Evolutionary conservation across 2,797 vertebrate species (phyloP), one percentile per base, ranked within the genome.

Genomic region (Netta rufina): DNA sequence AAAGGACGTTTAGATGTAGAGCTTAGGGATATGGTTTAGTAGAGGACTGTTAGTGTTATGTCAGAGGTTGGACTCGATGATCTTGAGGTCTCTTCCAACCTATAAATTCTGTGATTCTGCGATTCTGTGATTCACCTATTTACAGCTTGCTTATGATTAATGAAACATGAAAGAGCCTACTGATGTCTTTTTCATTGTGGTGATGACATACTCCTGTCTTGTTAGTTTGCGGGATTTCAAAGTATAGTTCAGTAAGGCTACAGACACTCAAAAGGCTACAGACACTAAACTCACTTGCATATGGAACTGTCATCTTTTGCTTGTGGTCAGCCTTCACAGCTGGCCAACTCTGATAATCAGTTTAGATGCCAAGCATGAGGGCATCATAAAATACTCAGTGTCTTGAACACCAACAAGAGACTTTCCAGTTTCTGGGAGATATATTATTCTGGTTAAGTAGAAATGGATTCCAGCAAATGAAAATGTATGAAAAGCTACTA

Each of bases 401-500:
- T 65, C 24, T 28, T 36, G 47, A 89, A 43, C 12, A 51, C 0
- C 49, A 80, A 5, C 24, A 82, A 57, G 39, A 88, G 4, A 74
- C 8, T 8, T 72, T 58, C 33, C 32, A 67, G 1, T 61, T 79
- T 80, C 41, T 45, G 30, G 17, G 36, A 41, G 11, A 53, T 16
- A 11, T 65, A 33, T 36, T 75, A 30, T 69, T 72, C 20, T 1
- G 2, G 43, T 78, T 69, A 51, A 45, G 13, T 90, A 28, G 39
- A 86, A 90, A 75, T 36, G 1, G 20, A 58, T 82, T 89, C 38
- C 47, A 76, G 38, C 5, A 57, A 43, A 43, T 43, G 41, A 43
- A 43, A 43, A 21, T 0, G 3, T 13, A 33, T 0, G 0, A 77
- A 72, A 90, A 74, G 14, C 24, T 84, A 54, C 69, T n/a, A 21